phyloP scores from a whole-genome alignment of 1,140 invertebrate species.

The Thaumetopoea pityocampa region DNA sequence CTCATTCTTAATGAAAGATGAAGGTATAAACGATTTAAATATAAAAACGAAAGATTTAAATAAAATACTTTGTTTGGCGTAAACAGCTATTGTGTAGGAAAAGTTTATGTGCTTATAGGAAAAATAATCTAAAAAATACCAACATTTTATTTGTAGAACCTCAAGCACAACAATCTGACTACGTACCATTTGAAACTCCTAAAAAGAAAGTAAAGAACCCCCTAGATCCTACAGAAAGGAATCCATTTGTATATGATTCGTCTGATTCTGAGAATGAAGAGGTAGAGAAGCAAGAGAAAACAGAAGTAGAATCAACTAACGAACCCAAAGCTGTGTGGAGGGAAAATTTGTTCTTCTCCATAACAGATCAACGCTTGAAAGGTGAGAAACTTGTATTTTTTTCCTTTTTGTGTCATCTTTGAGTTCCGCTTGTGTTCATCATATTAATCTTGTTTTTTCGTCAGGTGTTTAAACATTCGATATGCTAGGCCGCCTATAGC shows the following conservation, averaged over 20 bases:
- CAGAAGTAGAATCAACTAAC: slow-evolving; percentile 13
- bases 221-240: slow-evolving; percentile 61
- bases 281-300: slow-evolving; percentile 31
- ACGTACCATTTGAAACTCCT: slow-evolving; percentile 34
- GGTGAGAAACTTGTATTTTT: slow-evolving; percentile 50
- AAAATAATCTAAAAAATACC: slow-evolving; percentile 4
- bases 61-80: no score
- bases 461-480: no score
- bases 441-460: no score
- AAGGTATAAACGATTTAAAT: no score
- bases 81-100: no score
- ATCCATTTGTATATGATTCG: slow-evolving; percentile 80
- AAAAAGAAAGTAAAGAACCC: slow-evolving; percentile 63
- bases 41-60: no score
- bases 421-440: no score
- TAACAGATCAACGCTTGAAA: slow-evolving; percentile 75
- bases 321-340: slow-evolving; percentile 58
- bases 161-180: slow-evolving; percentile 30
- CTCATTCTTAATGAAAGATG: no score
- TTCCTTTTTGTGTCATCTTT: no score
- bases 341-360: slow-evolving; percentile 77
- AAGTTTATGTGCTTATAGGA: slow-evolving; percentile 12
- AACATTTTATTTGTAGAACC: slow-evolving; percentile 28
- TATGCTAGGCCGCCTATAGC: no score
- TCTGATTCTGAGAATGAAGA: slow-evolving; percentile 77